Conservation (phyloP, 2,888 invertebrate genomes). For the Selenia dentaria region DNA sequence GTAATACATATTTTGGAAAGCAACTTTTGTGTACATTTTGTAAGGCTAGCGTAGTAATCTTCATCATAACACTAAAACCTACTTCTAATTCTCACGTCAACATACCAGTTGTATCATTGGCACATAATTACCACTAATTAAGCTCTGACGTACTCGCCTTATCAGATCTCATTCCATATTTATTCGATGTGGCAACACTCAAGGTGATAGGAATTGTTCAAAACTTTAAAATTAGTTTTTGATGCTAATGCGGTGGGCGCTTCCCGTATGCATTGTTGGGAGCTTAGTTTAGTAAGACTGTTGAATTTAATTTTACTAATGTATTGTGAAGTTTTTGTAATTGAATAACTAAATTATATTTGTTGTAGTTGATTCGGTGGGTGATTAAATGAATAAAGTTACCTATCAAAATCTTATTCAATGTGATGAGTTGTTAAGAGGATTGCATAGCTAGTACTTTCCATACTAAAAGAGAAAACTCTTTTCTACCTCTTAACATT, state of each 20-base stretch:
- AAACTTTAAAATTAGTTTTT: constrained; percentile 30
- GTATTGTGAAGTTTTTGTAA: constrained; percentile 7
- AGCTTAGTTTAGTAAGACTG: constrained; percentile 4
- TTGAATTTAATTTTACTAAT: neutral
- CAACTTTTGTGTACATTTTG: too few species aligned
- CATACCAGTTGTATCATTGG: constrained; percentile 34
- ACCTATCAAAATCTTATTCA: too few species aligned
- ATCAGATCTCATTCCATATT: constrained; percentile 21
- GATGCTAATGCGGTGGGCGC: constrained; percentile 30
- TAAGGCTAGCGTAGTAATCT: too few species aligned
- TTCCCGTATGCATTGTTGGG: constrained; percentile 22
- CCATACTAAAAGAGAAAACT: too few species aligned
- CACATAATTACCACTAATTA: constrained; percentile 38
- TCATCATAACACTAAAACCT: neutral
- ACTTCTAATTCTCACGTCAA: constrained; percentile 8
- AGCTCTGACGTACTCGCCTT: constrained; percentile 29
- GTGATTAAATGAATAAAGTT: too few species aligned
- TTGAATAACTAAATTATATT: neutral
- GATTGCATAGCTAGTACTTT: too few species aligned
- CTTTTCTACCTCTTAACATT: too few species aligned
- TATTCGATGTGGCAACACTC: constrained; percentile 39
- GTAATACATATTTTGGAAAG: too few species aligned
- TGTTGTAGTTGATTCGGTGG: neutral
- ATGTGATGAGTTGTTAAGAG: too few species aligned
- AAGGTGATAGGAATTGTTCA: constrained; percentile 35